These are phyloP conservation scores for Lepus townsendii DNA, from an alignment of 2,797 vertebrate species.

Conservation along the genomic window DNA sequence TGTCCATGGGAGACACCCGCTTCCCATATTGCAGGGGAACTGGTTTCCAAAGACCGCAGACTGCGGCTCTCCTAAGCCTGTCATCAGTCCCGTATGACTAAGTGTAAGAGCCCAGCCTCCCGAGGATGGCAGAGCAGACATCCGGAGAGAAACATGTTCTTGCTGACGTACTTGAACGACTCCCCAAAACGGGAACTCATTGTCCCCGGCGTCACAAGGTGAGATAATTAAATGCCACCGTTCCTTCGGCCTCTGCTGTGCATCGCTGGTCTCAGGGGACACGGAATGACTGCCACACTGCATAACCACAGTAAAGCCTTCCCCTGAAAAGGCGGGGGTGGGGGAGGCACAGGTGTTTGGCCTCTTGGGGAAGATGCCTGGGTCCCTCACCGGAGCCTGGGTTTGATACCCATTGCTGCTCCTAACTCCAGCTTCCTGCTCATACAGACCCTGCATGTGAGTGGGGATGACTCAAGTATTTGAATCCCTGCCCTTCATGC, in stretches of 20 bases:
- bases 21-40: background rate
- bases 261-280: background rate
- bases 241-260: background rate
- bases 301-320: background rate
- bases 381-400: no score
- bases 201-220: background rate
- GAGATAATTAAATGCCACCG: background rate
- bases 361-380: no score
- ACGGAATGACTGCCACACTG: accelerated
- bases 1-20: no score
- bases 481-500: no score
- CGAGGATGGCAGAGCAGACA: background rate
- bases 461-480: no score
- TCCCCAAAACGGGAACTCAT: background rate
- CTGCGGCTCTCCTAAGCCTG: background rate
- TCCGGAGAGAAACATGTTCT: background rate
- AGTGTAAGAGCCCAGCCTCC: background rate
- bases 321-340: background rate
- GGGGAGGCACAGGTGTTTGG: no score
- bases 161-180: background rate
- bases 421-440: no score
- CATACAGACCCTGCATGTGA: no score
- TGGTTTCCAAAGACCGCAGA: background rate
- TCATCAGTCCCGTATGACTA: background rate
- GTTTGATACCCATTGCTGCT: no score